Conservation (phyloP, 2,797 vertebrate genomes). For the Chaenodraco wilsoni region DNA sequence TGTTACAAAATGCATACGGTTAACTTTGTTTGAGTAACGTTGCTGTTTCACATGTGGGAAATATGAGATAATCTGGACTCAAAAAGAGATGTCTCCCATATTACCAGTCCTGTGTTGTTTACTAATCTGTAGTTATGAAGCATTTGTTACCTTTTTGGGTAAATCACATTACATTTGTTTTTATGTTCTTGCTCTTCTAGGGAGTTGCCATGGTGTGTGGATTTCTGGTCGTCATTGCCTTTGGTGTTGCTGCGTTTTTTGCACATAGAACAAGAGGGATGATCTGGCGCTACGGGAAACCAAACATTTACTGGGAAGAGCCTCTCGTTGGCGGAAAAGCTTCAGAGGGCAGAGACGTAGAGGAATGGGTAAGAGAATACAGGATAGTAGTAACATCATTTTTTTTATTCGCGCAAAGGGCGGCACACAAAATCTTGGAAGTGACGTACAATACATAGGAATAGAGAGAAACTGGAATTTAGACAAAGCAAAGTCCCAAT, state of each 20-base stretch:
- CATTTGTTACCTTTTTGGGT: conserved; percentile 1
- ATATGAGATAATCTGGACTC: not conserved
- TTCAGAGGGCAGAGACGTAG: conserved; percentile 88
- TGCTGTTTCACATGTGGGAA: not conserved
- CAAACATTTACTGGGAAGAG: conserved; percentile 89
- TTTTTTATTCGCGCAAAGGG: too few relatives aligned
- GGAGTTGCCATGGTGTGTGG: conserved; percentile 90
- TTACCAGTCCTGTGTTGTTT: not conserved
- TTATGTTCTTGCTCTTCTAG: conserved; percentile 66
- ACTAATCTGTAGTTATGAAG: conserved; percentile 1
- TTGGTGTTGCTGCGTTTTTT: conserved; percentile 86
- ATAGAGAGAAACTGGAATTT: too few relatives aligned
- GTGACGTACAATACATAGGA: too few relatives aligned
- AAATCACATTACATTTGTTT: not conserved
- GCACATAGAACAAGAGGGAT: conserved; percentile 87
- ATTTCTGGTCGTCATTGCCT: conserved; percentile 87
- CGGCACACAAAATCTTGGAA: too few relatives aligned
- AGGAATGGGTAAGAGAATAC: conserved; percentile 89
- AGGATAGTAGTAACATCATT: not conserved
- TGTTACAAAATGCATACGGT: not conserved
- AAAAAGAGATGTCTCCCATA: not conserved
- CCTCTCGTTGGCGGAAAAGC: conserved; percentile 70
- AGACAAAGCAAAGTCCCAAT: not conserved
- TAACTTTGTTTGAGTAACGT: not conserved
- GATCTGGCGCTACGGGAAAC: conserved; percentile 90